Base-by-base conservation (phyloP, 2,113 vertebrate genomes). In the Leucosticte australis region DNA sequence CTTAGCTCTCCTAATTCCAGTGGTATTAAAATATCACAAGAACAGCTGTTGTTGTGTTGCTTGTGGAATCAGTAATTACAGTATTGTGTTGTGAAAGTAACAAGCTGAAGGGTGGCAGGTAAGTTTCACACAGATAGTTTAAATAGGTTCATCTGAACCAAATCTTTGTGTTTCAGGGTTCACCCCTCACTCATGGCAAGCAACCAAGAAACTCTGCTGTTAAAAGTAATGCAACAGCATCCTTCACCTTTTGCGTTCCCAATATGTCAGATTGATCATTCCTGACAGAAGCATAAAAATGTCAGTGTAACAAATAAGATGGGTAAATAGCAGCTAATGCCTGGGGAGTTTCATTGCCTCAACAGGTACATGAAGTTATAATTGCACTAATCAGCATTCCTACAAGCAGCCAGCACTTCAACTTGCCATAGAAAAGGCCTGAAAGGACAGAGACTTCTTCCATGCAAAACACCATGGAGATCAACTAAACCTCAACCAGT, bases 291-390 rank as follows among this genome's bases (percentile, higher is more conserved):
- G 59, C 74, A 82, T 79, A 79, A 91, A 91, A 94, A 84, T 70
- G 67, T 75, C 53, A 90, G 64, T 4, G 15, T 79, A 87, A 76
- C 81, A 95, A 93, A 90, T 56, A 93, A 85, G 77, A 56, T 35
- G 30, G 59, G 83, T 62, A 89, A 96, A 94, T 94, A 93, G 73
- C 87, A 92, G 52, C 47, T 83, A 89, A 80, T 52, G 23, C 70
- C 76, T 85, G 1, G 16, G 77, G 88, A 94, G 41, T 78, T 93
- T 81, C 70, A 21, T 77, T 83, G 50, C 53, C n/a, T 82, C 71
- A 90, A 83, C 69, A 95, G 86, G 77, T 93, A 79, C 60, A 14
- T 83, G 86, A 86, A 93, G 84, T 92, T 95, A 56, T 86, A 96
- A 95, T 86, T 84, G 65, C 46, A 81, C 46, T 97, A 83, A 95